Base-by-base conservation (phyloP, 2,888 invertebrate species). In the Hydrotaea cyrtoneurina region DNA sequence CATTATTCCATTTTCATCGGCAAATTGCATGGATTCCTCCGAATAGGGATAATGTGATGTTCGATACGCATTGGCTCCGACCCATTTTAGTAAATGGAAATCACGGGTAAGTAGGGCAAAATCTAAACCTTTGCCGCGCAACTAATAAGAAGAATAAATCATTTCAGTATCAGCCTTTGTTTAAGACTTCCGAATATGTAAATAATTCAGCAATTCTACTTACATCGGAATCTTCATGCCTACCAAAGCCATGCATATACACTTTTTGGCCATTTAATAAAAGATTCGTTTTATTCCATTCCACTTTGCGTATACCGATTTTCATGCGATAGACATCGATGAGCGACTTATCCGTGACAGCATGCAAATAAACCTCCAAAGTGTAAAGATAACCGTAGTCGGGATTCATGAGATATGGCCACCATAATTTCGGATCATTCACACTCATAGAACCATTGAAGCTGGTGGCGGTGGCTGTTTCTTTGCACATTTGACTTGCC, bases 1-100 rank as follows among this genome's bases (percentile, higher is more conserved):
- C 94, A 98, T 97, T 87, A 99, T 97, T 15, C 99, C 99, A 80
- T 96, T 94, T 88, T 96, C 95, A 91, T 99, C 99, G 0, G 98
- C 98, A 90, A 98, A 94, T 89, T 98, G 97, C 94, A 99, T 97
- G 75, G 98, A 96, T 92, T 99, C 98, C 89, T 99, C 99, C 0
- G 98, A 98, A 92, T 99, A 99, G 0, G 99, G 99, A 92, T 99
- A 99, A 92, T 99, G 99, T 0, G 99, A 98, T 0, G 99, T 99
- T 31, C 99, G 94, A 93, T 98, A 98, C 0, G 96, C 95, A 92
- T 99, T 99, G 0, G 97, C 99, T 0, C 98, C 98, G 64, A 98
- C 93, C 99, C 99, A 99, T 91, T 96, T 95, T 72, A 99, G 94
- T 76, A 99, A 93, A 91, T 98, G 98, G 90, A 98, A 96, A 92